These are phyloP conservation scores for Poeciliopsis paucimaculata DNA, from an alignment of 2,797 vertebrate genomes.

Conservation along the genomic window DNA sequence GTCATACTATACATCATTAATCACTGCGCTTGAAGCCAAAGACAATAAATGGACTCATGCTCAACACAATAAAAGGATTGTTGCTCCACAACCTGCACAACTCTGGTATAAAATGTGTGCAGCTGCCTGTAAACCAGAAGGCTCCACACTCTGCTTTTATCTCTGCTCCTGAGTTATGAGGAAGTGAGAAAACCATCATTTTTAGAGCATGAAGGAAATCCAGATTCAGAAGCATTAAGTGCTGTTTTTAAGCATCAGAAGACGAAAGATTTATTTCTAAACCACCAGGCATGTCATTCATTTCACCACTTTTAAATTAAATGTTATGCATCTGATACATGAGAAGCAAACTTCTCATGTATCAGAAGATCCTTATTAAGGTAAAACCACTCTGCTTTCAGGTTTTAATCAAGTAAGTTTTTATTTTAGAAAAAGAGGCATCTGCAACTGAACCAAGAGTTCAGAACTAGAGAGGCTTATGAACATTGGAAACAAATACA, in stretches of 20 bases:
- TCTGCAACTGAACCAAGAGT: background rate
- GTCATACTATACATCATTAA: slow-evolving; percentile 50
- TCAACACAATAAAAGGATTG: slow-evolving; percentile 31
- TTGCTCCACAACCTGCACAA: slow-evolving; percentile 24
- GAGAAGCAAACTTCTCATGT: background rate
- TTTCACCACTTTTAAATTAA: slow-evolving; percentile 2
- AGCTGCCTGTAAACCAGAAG: slow-evolving; percentile 28
- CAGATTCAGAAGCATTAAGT: slow-evolving; percentile 30
- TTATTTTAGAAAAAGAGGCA: background rate
- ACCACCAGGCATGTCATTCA: slow-evolving; percentile 26
- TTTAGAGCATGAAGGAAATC: slow-evolving; percentile 21
- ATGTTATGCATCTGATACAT: background rate
- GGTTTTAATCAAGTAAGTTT: background rate
- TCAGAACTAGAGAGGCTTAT: background rate
- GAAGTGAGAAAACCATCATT: slow-evolving; percentile 22
- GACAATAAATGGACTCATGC: slow-evolving; percentile 48
- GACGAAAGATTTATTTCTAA: slow-evolving; percentile 28
- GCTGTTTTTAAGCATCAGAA: slow-evolving; percentile 24
- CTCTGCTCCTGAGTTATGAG: slow-evolving; percentile 17
- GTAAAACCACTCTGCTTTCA: background rate
- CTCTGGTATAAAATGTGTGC: slow-evolving; percentile 38
- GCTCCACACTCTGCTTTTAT: slow-evolving; percentile 12
- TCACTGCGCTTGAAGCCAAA: slow-evolving; percentile 50
- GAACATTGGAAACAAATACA: no score
- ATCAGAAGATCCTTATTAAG: background rate